Percentiles rank a stretch among this genome's conserved stretches.
phyloP scores from a whole-genome alignment of 2,888 invertebrate genomes.

The Hirudinaria manillensis region DNA sequence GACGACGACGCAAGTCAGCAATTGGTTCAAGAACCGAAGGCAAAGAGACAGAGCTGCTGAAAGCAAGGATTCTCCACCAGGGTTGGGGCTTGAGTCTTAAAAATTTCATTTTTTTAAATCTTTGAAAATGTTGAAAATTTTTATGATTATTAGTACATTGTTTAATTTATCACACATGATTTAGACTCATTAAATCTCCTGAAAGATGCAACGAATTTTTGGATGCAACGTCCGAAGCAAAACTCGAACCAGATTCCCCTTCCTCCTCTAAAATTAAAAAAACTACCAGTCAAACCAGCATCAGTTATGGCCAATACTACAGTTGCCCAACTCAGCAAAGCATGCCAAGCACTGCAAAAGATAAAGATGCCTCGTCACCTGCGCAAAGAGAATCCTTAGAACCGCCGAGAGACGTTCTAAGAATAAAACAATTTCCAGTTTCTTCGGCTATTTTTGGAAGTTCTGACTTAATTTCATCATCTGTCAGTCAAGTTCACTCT shows the following conservation, averaged over 20 bases:
- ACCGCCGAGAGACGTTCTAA: background rate
- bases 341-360: background rate
- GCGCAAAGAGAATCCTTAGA: background rate
- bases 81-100: background rate
- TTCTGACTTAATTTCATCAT: constrained; percentile 13
- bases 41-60: constrained; percentile 83
- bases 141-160: background rate
- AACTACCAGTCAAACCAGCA: background rate
- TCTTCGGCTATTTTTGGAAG: background rate
- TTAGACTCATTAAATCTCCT: background rate
- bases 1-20: constrained; percentile 88
- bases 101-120: background rate
- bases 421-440: background rate
- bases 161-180: background rate
- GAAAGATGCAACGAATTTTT: background rate
- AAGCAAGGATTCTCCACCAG: constrained; percentile 65
- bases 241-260: constrained; percentile 26
- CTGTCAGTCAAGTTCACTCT: background rate
- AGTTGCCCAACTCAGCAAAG: background rate
- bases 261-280: constrained; percentile 9
- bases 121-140: constrained; percentile 3
- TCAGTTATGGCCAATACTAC: constrained; percentile 3
- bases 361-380: background rate
- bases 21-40: constrained; percentile 85
- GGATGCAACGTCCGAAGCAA: constrained; percentile 23